These are phyloP conservation scores for Rhopalosiphum padi DNA, from an alignment of 1,140 invertebrate species.

Conservation along the genomic window DNA sequence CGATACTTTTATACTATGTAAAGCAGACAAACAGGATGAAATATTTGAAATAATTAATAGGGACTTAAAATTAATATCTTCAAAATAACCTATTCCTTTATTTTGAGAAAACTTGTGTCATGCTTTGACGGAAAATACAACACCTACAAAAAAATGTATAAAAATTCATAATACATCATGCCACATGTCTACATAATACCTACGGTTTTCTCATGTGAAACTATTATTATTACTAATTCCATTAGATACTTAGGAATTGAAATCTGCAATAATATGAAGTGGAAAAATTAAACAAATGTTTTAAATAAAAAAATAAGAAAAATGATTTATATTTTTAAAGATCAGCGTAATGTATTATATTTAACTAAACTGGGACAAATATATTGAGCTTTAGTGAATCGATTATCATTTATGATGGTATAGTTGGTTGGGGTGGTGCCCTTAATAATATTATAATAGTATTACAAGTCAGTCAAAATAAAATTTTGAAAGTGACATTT, in stretches of 20 bases:
- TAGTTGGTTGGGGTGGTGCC: not conserved
- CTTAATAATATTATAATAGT: not conserved
- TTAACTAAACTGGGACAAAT: not conserved
- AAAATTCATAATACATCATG: not conserved
- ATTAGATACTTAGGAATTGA: no score
- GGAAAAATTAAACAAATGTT: no score
- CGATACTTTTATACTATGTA: no score
- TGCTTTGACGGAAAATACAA: not conserved
- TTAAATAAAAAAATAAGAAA: no score
- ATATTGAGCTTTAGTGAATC: not conserved
- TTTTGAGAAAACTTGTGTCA: not conserved
- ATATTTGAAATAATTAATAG: not conserved
- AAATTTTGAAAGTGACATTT: not conserved
- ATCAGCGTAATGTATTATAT: no score
- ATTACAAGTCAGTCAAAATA: not conserved
- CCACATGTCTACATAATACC: not conserved
- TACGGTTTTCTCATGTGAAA: not conserved
- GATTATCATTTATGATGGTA: not conserved
- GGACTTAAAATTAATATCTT: not conserved
- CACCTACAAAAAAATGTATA: not conserved
- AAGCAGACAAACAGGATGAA: not conserved
- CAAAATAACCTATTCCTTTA: no score
- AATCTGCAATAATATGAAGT: no score
- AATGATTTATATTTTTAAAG: no score
- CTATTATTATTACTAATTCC: no score